Evolutionary conservation across 2,113 vertebrate species (phyloP), one percentile per base, ranked within the genome.

Genomic region (Fulica atra): DNA sequence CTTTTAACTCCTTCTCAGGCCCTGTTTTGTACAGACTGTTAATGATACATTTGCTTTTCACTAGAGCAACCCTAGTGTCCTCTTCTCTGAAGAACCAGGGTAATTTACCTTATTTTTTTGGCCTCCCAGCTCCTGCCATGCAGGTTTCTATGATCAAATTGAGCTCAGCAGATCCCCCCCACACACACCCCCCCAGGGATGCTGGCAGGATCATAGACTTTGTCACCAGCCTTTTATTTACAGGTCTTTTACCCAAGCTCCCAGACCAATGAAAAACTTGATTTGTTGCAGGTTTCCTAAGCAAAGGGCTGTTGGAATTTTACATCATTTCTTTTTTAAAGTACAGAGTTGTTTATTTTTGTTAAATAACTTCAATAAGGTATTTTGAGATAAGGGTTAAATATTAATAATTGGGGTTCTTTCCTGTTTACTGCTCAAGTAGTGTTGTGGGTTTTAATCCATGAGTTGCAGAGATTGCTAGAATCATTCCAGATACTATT

Each of bases 261-360:
- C 35, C 33, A 46, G 53, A 44, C 23, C 19, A 65, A 23, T 36
- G 71, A 88, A 74, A 82, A 80, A 23, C 59, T 81, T 79, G n/a
- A 14, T 60, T 81, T 91, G 51, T 79, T 92, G 53, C 54, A 57
- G 18, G 65, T 74, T 90, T 92, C 72, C 10, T 88, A 91, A 78
- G 50, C 35, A 18, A 86, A 94, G 80, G 83, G 40, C 71, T 86
- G 69, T 76, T 86, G 92, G 78, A 69, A 84, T 66, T 96, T 82
- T 81, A 38, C 40, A 63, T 93, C 8, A 17, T 61, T 81, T 81
- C 86, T 84, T 95, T 97, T 76, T 48, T 48, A 48, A 89, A 91
- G 86, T 88, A 91, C n/a, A 51, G 61, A 92, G 42, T 69, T 86
- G 50, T 88, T 90, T 83, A 81, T 94, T 96, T 96, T 91, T 87